Evolutionary conservation across 2,113 vertebrate species (phyloP).

Genomic region (Camelus dromedarius): DNA sequence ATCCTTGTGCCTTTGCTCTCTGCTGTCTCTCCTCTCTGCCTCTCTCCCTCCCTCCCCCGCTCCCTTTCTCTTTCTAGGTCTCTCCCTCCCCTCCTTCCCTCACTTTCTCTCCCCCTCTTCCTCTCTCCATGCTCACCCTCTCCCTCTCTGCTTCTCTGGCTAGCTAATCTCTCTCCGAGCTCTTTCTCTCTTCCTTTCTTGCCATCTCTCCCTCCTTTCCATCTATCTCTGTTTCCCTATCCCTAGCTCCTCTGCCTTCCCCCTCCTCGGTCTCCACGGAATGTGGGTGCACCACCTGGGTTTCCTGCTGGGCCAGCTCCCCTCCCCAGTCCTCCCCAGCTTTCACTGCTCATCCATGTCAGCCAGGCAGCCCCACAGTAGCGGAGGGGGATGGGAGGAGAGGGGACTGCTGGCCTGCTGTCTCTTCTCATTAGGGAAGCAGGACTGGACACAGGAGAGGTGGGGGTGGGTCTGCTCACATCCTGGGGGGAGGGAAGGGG

Average conservation of each 20-base stretch:
- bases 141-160: background rate
- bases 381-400: conserved; percentile 29
- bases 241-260: background rate
- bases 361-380: conserved; percentile 18
- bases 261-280: background rate
- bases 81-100: no score
- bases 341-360: background rate
- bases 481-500: no score
- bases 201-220: background rate
- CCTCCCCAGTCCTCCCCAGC: background rate
- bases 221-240: background rate
- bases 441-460: background rate
- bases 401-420: conserved; percentile 49
- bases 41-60: no score
- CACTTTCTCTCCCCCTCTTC: background rate
- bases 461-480: background rate
- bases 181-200: background rate
- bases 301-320: background rate
- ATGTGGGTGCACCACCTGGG: background rate
- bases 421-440: conserved; percentile 63
- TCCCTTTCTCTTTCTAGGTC: no score
- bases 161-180: background rate
- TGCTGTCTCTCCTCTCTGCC: background rate
- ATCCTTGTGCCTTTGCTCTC: background rate
- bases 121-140: no score